A percentile compares a stretch with the other conserved stretches of the same genome.
These are phyloP conservation scores for Acrocera orbiculus DNA, from an alignment of 2,888 invertebrate genomes.

Conservation along the genomic window DNA sequence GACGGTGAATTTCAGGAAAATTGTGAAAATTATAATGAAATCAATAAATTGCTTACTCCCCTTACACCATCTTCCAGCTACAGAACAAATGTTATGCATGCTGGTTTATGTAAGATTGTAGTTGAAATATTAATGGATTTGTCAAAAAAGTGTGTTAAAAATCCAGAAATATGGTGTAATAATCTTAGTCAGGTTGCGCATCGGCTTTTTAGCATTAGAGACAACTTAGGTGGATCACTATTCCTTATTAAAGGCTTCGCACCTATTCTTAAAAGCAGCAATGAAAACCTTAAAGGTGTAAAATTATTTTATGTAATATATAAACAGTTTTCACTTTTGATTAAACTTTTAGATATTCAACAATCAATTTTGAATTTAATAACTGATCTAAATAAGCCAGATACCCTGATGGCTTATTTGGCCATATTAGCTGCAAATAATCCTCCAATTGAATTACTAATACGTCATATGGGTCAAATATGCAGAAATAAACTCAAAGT, in stretches of 20 bases:
- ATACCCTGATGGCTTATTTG: slow-evolving; percentile 37
- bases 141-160: slow-evolving; percentile 21
- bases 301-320: background rate
- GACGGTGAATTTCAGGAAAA: slow-evolving; percentile 28
- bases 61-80: slow-evolving; percentile 26
- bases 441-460: slow-evolving; percentile 38
- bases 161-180: slow-evolving; percentile 23
- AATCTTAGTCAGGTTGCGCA: slow-evolving; percentile 25
- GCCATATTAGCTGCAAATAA: slow-evolving; percentile 38
- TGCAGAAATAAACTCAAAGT: slow-evolving; percentile 19
- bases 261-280: slow-evolving; percentile 21
- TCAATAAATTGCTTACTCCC: slow-evolving; percentile 21
- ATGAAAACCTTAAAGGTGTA: slow-evolving; percentile 21
- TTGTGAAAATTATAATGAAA: slow-evolving; percentile 22
- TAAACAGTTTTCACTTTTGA: background rate
- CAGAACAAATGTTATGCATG: slow-evolving; percentile 25
- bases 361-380: slow-evolving; percentile 46
- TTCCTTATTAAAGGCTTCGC: slow-evolving; percentile 27
- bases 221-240: slow-evolving; percentile 27
- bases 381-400: slow-evolving; percentile 28
- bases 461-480: slow-evolving; percentile 34
- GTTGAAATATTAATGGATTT: slow-evolving; percentile 27
- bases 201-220: slow-evolving; percentile 26
- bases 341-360: slow-evolving; percentile 38
- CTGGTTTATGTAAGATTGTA: slow-evolving; percentile 26